Conservation (phyloP, 2,113 vertebrate species). For the Thunnus thynnus region DNA sequence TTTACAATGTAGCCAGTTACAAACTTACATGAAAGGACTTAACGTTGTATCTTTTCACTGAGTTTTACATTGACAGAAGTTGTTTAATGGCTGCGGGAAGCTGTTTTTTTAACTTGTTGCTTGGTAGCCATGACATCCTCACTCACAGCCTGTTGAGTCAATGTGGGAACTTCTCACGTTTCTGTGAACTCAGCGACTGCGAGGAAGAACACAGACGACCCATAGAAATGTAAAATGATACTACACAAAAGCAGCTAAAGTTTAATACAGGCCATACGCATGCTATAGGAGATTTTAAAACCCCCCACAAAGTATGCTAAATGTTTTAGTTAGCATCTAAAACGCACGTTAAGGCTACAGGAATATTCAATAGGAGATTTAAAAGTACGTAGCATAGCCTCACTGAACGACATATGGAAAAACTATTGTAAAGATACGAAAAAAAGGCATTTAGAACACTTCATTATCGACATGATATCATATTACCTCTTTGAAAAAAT, state of each 20-base stretch:
- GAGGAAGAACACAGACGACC: slow-evolving; percentile 1
- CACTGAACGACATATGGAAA: neutral
- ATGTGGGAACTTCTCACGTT: slow-evolving; percentile 61
- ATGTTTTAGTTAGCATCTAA: neutral
- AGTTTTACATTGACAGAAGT: neutral
- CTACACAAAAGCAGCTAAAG: neutral
- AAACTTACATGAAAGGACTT: neutral
- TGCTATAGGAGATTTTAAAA: neutral
- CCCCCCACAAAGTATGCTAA: neutral
- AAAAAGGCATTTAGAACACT: neutral
- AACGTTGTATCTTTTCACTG: neutral
- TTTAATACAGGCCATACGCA: too few species aligned
- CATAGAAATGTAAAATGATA: slow-evolving; percentile 23
- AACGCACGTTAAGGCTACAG: too few species aligned
- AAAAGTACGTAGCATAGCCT: neutral
- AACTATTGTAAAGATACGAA: neutral
- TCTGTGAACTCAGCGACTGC: slow-evolving; percentile 44
- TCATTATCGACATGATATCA: neutral
- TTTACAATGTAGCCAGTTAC: neutral
- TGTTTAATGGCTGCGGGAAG: slow-evolving; percentile 44
- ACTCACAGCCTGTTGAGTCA: slow-evolving; percentile 26
- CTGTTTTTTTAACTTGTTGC: slow-evolving; percentile 66
- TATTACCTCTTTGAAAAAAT: neutral
- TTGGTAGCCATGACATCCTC: slow-evolving; percentile 70
- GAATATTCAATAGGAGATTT: neutral